phyloP scores from a whole-genome alignment of 2,797 vertebrate genomes.

The Mormyrus proboscirostris region DNA sequence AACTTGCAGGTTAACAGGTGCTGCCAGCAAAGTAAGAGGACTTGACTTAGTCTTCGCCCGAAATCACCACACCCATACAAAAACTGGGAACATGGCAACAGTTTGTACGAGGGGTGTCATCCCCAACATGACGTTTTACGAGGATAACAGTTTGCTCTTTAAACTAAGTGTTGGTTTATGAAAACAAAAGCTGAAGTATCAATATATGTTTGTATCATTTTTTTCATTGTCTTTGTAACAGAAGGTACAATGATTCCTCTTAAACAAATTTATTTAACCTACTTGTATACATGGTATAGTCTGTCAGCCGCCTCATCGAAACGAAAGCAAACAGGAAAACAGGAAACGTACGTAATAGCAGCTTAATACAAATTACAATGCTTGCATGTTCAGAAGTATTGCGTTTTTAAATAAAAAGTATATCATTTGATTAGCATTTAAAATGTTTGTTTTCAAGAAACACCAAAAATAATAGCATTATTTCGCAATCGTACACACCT shows the following conservation, averaged over 20 bases:
- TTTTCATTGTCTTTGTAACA: neutral
- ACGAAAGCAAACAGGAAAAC: conserved; percentile 24
- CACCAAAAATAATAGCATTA: neutral
- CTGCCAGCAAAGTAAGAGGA: neutral
- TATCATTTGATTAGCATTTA: neutral
- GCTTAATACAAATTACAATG: neutral
- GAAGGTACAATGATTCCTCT: neutral
- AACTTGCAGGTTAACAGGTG: conserved; percentile 6
- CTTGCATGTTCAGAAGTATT: neutral
- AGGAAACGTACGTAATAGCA: conserved; percentile 11
- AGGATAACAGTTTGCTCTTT: neutral
- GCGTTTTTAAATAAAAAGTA: neutral
- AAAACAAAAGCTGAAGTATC: neutral
- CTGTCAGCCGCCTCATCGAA: conserved; percentile 20
- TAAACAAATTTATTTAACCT: neutral
- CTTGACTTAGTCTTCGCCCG: conserved; percentile 22
- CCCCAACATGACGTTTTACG: neutral
- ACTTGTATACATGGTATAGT: conserved; percentile 12
- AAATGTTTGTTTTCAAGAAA: neutral
- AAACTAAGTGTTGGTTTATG: neutral
- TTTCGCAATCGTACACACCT: conserved; percentile 7
- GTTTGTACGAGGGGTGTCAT: neutral
- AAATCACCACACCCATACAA: conserved; percentile 28
- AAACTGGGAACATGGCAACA: conserved; percentile 29
- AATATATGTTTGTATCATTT: neutral